These are phyloP conservation scores for Boulengeromyrus knoepffleri DNA, from an alignment of 2,113 vertebrate species.

Conservation along the genomic window DNA sequence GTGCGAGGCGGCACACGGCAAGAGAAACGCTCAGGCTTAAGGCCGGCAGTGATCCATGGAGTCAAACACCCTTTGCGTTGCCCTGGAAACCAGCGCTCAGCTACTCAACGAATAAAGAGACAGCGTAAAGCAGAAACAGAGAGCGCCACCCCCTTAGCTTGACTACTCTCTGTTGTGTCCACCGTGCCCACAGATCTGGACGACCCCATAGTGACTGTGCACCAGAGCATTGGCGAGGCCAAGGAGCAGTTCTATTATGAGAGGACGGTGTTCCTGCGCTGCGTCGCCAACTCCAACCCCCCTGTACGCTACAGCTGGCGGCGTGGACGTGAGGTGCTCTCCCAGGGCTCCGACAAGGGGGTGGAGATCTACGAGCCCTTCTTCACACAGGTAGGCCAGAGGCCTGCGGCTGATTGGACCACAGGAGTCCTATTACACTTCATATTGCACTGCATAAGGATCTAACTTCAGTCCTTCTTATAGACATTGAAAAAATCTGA, in stretches of 20 bases:
- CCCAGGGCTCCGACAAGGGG: conserved; percentile 93
- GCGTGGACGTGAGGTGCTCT: conserved; percentile 82
- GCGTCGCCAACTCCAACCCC: conserved; percentile 93
- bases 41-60: neutral
- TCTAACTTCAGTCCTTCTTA: neutral
- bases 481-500: neutral
- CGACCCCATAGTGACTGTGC: conserved; percentile 88
- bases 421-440: neutral
- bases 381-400: conserved; percentile 87
- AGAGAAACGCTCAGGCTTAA: neutral
- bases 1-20: neutral
- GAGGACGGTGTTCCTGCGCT: conserved; percentile 90
- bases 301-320: conserved; percentile 96
- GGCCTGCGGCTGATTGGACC: neutral
- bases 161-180: conserved; percentile 3
- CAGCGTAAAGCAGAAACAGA: neutral
- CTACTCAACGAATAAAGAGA: neutral
- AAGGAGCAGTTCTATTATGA: conserved; percentile 98
- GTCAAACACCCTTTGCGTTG: neutral
- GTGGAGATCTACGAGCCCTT: conserved; percentile 98
- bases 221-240: conserved; percentile 95
- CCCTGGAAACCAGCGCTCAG: neutral
- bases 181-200: conserved; percentile 76
- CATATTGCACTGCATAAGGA: neutral
- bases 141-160: neutral